Evolutionary conservation across 2,888 invertebrate species (phyloP).

Genomic region (Acronicta alni): DNA sequence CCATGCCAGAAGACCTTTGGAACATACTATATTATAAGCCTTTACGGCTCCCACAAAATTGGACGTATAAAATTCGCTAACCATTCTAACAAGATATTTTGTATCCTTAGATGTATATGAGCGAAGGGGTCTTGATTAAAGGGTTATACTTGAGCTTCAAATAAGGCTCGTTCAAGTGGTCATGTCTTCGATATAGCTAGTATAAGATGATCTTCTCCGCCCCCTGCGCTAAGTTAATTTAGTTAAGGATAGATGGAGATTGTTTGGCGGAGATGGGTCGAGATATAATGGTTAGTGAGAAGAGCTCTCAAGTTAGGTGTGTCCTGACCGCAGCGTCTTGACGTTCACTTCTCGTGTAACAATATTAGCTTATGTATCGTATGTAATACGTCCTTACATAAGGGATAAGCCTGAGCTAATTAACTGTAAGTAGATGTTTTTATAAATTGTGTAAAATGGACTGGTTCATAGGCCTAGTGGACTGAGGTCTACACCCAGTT

Average conservation of each 20-base stretch:
- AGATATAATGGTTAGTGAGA: slow-evolving; percentile 62
- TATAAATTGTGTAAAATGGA: background rate
- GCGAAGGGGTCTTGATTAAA: slow-evolving; percentile 55
- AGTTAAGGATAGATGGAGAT: slow-evolving; percentile 59
- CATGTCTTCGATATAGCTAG: slow-evolving; percentile 76
- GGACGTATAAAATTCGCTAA: slow-evolving; percentile 49
- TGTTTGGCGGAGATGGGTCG: slow-evolving; percentile 65
- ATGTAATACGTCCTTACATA: slow-evolving; percentile 31
- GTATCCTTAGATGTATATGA: slow-evolving; percentile 49
- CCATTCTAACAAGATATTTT: slow-evolving; percentile 62
- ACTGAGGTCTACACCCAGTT: no score
- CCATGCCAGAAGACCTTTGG: slow-evolving; percentile 56
- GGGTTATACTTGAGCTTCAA: slow-evolving; percentile 73
- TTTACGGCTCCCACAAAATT: slow-evolving; percentile 55
- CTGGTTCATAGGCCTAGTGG: no score
- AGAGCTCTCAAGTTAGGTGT: slow-evolving; percentile 74
- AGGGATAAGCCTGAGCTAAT: slow-evolving; percentile 16
- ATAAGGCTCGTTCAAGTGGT: slow-evolving; percentile 81
- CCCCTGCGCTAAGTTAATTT: slow-evolving; percentile 70
- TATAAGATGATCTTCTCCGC: slow-evolving; percentile 64
- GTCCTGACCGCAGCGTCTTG: slow-evolving; percentile 76
- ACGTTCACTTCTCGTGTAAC: slow-evolving; percentile 49
- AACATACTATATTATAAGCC: slow-evolving; percentile 20
- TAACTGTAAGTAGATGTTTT: background rate
- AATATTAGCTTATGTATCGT: slow-evolving; percentile 54